These are phyloP conservation scores for Notothenia coriiceps DNA, from an alignment of 2,113 vertebrate species.

Conservation along the genomic window DNA sequence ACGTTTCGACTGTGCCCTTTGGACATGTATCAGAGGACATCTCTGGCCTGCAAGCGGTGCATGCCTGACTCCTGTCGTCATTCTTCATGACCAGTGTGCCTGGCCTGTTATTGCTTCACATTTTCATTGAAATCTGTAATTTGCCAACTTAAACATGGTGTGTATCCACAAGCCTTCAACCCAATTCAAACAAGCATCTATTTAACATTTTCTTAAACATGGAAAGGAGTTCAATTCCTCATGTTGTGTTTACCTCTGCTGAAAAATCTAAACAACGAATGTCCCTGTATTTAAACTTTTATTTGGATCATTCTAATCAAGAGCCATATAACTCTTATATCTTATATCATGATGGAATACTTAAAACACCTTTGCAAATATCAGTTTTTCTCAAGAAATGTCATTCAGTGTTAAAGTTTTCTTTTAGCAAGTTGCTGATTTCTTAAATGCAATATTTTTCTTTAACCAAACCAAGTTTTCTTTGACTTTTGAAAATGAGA, in stretches of 20 bases:
- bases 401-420: no score
- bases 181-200: conserved; percentile 35
- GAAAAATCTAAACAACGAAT: conserved; percentile 19
- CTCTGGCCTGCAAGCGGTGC: conserved; percentile 78
- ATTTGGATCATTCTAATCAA: not conserved
- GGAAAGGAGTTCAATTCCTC: not conserved
- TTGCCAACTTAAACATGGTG: conserved; percentile 52
- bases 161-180: conserved; percentile 35
- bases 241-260: conserved; percentile 1
- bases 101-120: conserved; percentile 42
- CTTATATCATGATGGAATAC: not conserved
- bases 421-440: no score
- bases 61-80: conserved; percentile 36
- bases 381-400: no score
- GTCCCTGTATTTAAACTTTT: not conserved
- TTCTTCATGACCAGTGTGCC: conserved; percentile 25
- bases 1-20: conserved; percentile 85
- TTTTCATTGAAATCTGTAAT: conserved; percentile 55
- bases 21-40: conserved; percentile 85
- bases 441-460: no score
- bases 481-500: conserved; percentile 83
- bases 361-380: not conserved
- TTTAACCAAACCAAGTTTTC: conserved; percentile 79
- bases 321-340: not conserved
- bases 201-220: conserved; percentile 39